These are phyloP conservation scores for Rhynchomys soricoides DNA, from an alignment of 2,113 vertebrate species.

Conservation along the genomic window DNA sequence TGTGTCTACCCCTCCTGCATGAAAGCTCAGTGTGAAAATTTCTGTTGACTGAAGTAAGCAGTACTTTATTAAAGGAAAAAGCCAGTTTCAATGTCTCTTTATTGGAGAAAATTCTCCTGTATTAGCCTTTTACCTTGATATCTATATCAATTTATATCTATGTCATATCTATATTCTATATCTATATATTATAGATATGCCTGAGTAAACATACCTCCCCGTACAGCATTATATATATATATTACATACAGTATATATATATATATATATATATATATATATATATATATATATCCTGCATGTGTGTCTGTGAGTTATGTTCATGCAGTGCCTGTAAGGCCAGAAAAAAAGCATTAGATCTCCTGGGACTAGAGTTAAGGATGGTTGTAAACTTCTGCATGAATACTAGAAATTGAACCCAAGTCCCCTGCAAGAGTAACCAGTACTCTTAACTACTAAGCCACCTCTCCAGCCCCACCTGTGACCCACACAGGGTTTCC, in stretches of 20 bases:
- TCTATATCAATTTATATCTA: not conserved
- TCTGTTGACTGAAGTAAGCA: not conserved
- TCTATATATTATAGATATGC: too few species aligned
- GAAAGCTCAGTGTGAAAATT: slow-evolving; percentile 35
- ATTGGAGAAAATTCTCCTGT: not conserved
- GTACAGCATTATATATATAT: too few species aligned
- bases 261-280: not conserved
- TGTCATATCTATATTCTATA: not conserved
- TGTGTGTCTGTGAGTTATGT: not conserved
- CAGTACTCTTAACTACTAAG: not conserved
- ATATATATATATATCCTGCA: too few species aligned
- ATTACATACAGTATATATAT: too few species aligned
- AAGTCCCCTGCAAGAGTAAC: not conserved
- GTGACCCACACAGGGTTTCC: not conserved
- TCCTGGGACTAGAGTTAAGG: not conserved
- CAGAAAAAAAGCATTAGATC: not conserved
- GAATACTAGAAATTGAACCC: too few species aligned
- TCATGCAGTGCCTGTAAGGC: not conserved
- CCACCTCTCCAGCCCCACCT: not conserved
- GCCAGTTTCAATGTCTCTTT: not conserved
- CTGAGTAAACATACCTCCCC: too few species aligned
- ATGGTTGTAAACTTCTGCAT: not conserved
- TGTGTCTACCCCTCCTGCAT: slow-evolving; percentile 63
- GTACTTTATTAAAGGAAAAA: not conserved
- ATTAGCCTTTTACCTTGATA: not conserved